Evolutionary conservation across 2,797 vertebrate species (phyloP), one percentile per base, ranked within the genome.

Genomic region (Chaetophractus vellerosus): DNA sequence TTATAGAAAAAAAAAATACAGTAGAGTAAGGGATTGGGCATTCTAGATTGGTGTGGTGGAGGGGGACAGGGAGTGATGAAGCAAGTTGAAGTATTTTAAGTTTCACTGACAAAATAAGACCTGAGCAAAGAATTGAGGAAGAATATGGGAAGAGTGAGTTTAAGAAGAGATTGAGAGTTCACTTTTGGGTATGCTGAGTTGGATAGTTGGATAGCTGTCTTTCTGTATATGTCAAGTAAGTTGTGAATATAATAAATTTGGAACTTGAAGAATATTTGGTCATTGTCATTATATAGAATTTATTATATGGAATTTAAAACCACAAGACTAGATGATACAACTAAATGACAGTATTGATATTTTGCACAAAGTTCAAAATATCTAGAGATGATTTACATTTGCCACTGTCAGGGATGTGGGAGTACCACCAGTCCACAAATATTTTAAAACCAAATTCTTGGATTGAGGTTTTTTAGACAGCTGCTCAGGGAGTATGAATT

Each of bases 191-290:
- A 68, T 55, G 36, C 57, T 90, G 75, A 68, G 33, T 68, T 64
- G 45, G 63, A 61, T 84, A 36, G 36, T 55, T 6, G 24, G 45
- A 61, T 63, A 63, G 41, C 31, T 72, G 41, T 52, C 57, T 6
- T 18, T 69, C 26, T 94, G 38, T 52, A 3, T 64, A 16, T 14
- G 31, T 75, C 69, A 68, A 75, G 19, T 83, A 75, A 31, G 19
- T 89, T 48, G 81, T 50, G 15, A 86, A 79, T 57, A 68, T 41
- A 61, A 31, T 90, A 48, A 74, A 21, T 86, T 90, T 59, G 21
- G 57, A 57, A 66, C 57, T 66, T 90, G 91, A 15, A 86, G 50
- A 36, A 24, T 45, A 26, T 63, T 90, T 85, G 64, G 45, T 45
- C 14, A 38, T 31, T 63, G 15, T 84, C 48, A 75, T 15, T 55